Base-by-base conservation (phyloP, 2,888 invertebrate species). In the Stictocephala bisonia region DNA sequence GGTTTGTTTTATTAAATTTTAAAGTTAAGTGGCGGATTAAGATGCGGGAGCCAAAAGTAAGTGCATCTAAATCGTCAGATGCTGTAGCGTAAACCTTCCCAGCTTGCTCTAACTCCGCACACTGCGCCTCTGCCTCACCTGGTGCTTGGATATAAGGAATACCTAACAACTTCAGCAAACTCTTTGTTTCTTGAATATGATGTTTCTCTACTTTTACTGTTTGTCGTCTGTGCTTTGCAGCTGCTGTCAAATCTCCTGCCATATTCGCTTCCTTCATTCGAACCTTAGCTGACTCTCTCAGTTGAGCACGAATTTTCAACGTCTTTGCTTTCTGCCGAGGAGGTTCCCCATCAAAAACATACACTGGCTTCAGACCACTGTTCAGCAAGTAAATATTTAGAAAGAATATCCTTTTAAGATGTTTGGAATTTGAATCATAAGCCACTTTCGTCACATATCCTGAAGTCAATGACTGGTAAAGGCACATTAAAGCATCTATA, bases 141-240 rank as follows among this genome's bases (percentile, higher is more conserved):
- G 56, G 56, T 29, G 56, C 56, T 6, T n/a, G 29, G 18, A 56
- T 7, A 11, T 56, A 56, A 56, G 56, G 56, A n/a, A 15, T 29
- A 29, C 56, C 29, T 29, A 56, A 18, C 29, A 56, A 3, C 6
- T 29, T 56, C 1, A 56, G 2, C 3, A 56, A 20, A 3, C 15
- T 9, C 13, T 56, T 56, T 9, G 29, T 29, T 18, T 56, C 56
- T 11, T 6, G 15, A 26, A 15, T 7, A 6, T 26, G 29, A 31
- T 56, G 26, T 15, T 56, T 56, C 11, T 56, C n/a, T n/a, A n/a
- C n/a, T n/a, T n/a, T n/a, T n/a, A n/a, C n/a, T n/a, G n/a, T n/a
- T n/a, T n/a, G n/a, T n/a, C n/a, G n/a, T n/a, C n/a, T n/a, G n/a
- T n/a, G n/a, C n/a, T n/a, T n/a, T n/a, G n/a, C n/a, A n/a, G n/a